These are phyloP conservation scores for Idris sp. DNA, from an alignment of 1,140 invertebrate species.

Conservation along the genomic window DNA sequence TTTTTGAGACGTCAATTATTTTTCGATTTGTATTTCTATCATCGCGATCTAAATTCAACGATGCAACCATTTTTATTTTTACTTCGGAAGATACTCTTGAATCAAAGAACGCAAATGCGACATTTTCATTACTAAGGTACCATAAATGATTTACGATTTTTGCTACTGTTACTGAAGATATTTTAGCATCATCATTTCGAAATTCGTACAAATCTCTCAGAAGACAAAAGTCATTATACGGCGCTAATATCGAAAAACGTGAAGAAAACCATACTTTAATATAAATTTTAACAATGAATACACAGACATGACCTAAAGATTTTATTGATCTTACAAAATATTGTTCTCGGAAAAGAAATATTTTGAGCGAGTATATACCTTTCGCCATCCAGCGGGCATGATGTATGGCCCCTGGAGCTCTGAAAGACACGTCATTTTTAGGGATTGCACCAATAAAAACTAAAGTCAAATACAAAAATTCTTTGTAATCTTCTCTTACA, in stretches of 20 bases:
- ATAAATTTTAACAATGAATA: slow-evolving; percentile 2
- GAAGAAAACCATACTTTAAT: neutral
- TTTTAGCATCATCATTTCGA: neutral
- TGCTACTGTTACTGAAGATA: neutral
- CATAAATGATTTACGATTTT: slow-evolving; percentile 1
- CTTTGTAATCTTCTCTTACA: neutral
- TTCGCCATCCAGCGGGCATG: slow-evolving; percentile 1
- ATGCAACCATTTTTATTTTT: neutral
- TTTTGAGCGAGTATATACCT: neutral
- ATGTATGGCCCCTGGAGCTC: neutral
- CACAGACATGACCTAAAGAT: neutral
- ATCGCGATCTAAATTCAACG: no score
- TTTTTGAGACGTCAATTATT: no score
- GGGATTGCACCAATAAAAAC: neutral
- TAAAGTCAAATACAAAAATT: neutral
- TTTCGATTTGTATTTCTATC: no score
- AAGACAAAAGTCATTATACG: neutral
- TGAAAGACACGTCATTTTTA: neutral
- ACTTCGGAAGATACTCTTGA: neutral
- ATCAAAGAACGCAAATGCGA: neutral
- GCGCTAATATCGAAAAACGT: neutral
- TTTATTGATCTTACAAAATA: neutral
- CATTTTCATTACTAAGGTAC: neutral
- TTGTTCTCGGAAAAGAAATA: neutral
- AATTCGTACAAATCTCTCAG: neutral